A percentile compares a stretch with the other conserved stretches of the same genome.
Evolutionary conservation across 2,888 invertebrate species (phyloP).

Genomic region (Heliconius erato): DNA sequence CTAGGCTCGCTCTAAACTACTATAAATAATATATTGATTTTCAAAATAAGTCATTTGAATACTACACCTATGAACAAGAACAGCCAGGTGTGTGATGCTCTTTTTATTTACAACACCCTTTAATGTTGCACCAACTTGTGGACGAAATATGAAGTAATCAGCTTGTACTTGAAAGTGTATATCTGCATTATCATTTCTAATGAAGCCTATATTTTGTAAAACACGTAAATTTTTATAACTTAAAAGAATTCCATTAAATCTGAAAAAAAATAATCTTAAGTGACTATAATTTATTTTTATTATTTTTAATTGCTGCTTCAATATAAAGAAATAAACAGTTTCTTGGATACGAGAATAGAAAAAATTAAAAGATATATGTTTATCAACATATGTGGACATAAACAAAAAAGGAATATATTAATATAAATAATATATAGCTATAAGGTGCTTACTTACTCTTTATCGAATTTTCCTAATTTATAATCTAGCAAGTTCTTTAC

Average conservation of each 20-base stretch:
- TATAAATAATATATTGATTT: background rate
- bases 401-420: background rate
- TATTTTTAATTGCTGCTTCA: background rate
- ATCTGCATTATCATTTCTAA: constrained; percentile 87
- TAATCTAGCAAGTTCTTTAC: constrained; percentile 86
- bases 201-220: constrained; percentile 84
- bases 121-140: constrained; percentile 86
- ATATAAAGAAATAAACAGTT: background rate
- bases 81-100: constrained; percentile 88
- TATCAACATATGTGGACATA: too few relatives aligned
- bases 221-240: constrained; percentile 88
- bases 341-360: background rate
- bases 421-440: background rate
- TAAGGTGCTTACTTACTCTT: constrained; percentile 85
- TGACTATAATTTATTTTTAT: background rate
- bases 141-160: constrained; percentile 88
- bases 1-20: background rate
- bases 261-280: constrained; percentile 68
- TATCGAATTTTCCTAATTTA: constrained; percentile 87
- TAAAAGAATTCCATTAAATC: constrained; percentile 88
- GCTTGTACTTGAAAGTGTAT: constrained; percentile 89
- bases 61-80: constrained; percentile 87
- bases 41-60: background rate
- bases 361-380: too few relatives aligned
- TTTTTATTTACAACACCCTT: constrained; percentile 89